Evolutionary conservation across 2,113 vertebrate genomes (phyloP).

Genomic region (Oncorhynchus mykiss): DNA sequence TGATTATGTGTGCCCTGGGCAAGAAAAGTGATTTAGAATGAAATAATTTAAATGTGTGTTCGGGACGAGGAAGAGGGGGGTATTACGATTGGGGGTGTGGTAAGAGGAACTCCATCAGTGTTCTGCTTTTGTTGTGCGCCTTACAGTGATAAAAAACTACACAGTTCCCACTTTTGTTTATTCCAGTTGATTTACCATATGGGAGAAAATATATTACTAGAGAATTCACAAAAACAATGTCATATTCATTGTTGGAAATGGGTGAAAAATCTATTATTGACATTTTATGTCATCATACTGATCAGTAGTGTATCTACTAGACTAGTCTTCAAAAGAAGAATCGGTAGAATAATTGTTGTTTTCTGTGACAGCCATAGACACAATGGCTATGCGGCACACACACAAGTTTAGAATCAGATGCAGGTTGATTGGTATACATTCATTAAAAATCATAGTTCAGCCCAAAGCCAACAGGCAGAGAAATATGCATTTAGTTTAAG

Average conservation of each 20-base stretch:
- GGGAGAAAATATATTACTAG: background rate
- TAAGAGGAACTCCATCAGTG: constrained; percentile 16
- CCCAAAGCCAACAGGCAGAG: constrained; percentile 41
- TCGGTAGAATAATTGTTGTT: constrained; percentile 36
- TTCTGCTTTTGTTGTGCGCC: background rate
- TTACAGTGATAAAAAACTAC: background rate
- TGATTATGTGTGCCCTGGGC: constrained; percentile 32
- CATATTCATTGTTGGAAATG: constrained; percentile 52
- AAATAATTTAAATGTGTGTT: constrained; percentile 18
- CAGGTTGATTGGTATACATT: constrained; percentile 31
- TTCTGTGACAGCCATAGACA: constrained; percentile 40
- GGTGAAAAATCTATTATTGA: constrained; percentile 40
- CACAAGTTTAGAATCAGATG: constrained; percentile 16
- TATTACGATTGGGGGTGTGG: constrained; percentile 20
- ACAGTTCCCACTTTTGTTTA: background rate
- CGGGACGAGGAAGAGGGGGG: background rate
- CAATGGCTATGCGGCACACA: constrained; percentile 23
- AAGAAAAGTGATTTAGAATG: constrained; percentile 42
- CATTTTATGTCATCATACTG: constrained; percentile 42
- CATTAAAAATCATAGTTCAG: constrained; percentile 47
- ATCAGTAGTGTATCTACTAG: too few species aligned
- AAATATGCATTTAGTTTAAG: constrained; percentile 15
- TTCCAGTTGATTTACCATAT: background rate
- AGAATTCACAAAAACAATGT: constrained; percentile 16
- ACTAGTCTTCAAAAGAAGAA: constrained; percentile 60